Percentiles rank a stretch among this genome's conserved stretches.
These are phyloP conservation scores for Aplochiton taeniatus DNA, from an alignment of 2,797 vertebrate species.

Conservation along the genomic window DNA sequence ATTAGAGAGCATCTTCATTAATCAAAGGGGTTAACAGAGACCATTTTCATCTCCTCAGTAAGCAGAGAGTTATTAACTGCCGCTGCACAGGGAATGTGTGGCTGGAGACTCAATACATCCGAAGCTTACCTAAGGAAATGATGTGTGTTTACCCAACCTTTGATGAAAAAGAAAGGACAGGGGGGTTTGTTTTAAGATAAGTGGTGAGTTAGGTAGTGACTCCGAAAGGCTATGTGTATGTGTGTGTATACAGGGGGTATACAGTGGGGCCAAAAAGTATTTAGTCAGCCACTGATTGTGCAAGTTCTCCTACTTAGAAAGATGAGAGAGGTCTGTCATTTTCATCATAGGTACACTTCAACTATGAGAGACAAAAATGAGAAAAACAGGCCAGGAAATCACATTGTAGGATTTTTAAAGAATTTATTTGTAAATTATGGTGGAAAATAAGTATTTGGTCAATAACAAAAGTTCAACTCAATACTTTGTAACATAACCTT, in stretches of 20 bases:
- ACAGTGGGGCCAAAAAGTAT: too few species aligned
- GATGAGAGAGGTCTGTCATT: too few species aligned
- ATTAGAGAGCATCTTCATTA: slow-evolving; percentile 17
- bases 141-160: slow-evolving; percentile 42
- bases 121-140: slow-evolving; percentile 15
- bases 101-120: neutral
- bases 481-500: too few species aligned
- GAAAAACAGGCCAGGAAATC: too few species aligned
- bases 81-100: slow-evolving; percentile 5
- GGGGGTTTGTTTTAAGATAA: slow-evolving; percentile 25
- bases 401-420: too few species aligned
- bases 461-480: too few species aligned
- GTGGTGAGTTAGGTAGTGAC: slow-evolving; percentile 30
- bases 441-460: too few species aligned
- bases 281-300: too few species aligned
- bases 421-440: too few species aligned
- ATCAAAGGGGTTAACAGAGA: slow-evolving; percentile 32
- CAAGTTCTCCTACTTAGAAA: too few species aligned
- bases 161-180: slow-evolving; percentile 31
- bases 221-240: slow-evolving; percentile 6
- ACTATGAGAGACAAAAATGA: too few species aligned
- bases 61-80: slow-evolving; percentile 32
- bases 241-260: slow-evolving; percentile 15
- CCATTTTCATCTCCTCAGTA: slow-evolving; percentile 27
- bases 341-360: too few species aligned